Base-by-base conservation (phyloP, 2,113 vertebrate species). In the Chinchilla lanigera region DNA sequence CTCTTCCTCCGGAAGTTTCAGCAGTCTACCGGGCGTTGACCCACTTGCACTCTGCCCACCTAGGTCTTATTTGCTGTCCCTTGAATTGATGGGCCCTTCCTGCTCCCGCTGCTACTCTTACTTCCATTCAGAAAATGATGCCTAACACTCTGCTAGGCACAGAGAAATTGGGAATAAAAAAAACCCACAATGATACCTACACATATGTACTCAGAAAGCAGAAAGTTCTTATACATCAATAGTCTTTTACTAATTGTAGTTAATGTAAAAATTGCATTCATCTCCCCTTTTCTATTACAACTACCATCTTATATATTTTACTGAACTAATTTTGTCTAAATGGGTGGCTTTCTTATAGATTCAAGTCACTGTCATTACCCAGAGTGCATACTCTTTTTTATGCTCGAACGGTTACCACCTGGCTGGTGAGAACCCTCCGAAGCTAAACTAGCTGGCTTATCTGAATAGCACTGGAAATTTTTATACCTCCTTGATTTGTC, bases 221-320 rank as follows among this genome's bases (percentile, higher is more conserved):
- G 17, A 65, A 50, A 20, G 10, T 3, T 50, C 26, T 52, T 16
- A 3, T 28, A 50, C 63, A 41, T 58, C 73, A 56, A 47, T n/a
- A 75, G 54, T 20, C 54, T 28, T 9, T 47, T 44, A 16, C 63
- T 50, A 86, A 80, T 63, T 82, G 86, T 80, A 87, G 26, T 73
- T 65, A 56, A 73, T 73, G 94, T 87, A 73, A 90, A 93, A 94
- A 87, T 80, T 81, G n/a, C 30, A 73, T 41, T 75, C 52, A 85
- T 58, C 11, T n/a, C 71, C 85, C 93, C 54, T 63, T 95, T 91
- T 54, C 38, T 38, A 84, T 52, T 50, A 44, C 63, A 82, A 95
- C 93, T 78, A 52, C 54, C 89, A 96, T 38, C 61, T 88, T 35
- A 93, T 65, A 87, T 22, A 84, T 84, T 94, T 94, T 94, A 94